phyloP scores from a whole-genome alignment of 2,888 invertebrate species.

The Notodonta ziczac region DNA sequence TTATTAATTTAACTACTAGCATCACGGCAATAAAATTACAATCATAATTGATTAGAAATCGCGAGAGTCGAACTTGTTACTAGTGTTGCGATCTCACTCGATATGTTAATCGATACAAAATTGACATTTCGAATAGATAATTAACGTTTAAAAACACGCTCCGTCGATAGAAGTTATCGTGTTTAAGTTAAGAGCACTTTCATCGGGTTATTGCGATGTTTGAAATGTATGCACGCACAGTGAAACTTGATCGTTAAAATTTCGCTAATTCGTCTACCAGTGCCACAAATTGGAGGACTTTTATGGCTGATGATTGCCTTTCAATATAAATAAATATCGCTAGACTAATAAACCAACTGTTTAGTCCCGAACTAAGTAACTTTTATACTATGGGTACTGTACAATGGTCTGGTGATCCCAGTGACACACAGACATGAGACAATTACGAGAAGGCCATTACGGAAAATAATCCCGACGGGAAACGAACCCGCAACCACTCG shows the following conservation, averaged over 20 bases:
- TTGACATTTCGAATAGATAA: conserved; percentile 6
- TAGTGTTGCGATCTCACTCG: conserved; percentile 6
- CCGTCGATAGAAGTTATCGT: conserved; percentile 1
- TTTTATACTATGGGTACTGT: too few species aligned
- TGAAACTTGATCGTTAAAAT: conserved; percentile 1
- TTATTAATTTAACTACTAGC: neutral
- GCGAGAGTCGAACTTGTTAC: neutral
- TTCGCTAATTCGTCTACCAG: neutral
- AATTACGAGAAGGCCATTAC: too few species aligned
- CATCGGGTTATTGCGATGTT: neutral
- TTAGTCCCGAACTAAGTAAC: too few species aligned
- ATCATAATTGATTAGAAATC: conserved; percentile 2
- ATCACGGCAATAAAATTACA: neutral
- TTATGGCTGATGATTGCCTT: too few species aligned
- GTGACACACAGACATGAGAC: too few species aligned
- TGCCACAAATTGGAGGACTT: neutral
- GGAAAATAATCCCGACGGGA: too few species aligned
- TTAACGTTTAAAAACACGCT: conserved; percentile 2
- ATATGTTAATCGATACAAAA: conserved; percentile 4
- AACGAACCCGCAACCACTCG: too few species aligned
- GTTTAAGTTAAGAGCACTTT: conserved; percentile 5
- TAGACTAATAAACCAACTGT: too few species aligned
- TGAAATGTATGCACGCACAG: conserved; percentile 1
- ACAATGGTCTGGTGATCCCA: too few species aligned
- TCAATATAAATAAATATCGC: too few species aligned